A percentile compares a stretch with the other conserved stretches of the same genome.
These are phyloP conservation scores for Procapra przewalskii DNA, from an alignment of 2,113 vertebrate genomes.

Conservation along the genomic window DNA sequence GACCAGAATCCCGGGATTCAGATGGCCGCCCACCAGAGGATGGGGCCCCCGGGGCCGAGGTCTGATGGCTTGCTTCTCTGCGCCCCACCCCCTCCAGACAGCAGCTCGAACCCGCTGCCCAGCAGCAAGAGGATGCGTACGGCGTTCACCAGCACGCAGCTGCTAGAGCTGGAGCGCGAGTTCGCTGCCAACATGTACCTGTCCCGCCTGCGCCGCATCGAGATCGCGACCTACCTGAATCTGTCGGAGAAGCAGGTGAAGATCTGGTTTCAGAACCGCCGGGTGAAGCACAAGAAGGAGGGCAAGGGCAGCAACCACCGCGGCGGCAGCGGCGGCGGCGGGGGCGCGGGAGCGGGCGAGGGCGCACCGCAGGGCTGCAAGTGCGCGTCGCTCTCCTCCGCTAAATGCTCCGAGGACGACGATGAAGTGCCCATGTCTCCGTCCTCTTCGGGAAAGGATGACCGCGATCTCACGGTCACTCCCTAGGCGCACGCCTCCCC, in stretches of 20 bases:
- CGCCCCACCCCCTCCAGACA: conserved; percentile 82
- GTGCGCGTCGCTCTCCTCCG: conserved; percentile 91
- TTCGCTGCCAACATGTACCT: conserved; percentile 99
- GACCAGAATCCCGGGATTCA: neutral
- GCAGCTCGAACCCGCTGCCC: conserved; percentile 90
- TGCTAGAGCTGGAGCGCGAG: conserved; percentile 96
- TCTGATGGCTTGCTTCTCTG: conserved; percentile 34
- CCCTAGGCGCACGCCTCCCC: conserved; percentile 74
- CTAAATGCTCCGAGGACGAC: conserved; percentile 93
- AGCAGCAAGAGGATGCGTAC: conserved; percentile 99
- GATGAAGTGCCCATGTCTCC: conserved; percentile 94
- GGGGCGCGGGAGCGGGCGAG: conserved; percentile 58
- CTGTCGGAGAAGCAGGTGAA: conserved; percentile 99
- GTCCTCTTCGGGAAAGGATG: conserved; percentile 95
- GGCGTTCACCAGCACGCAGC: conserved; percentile 98
- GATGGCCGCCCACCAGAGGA: neutral
- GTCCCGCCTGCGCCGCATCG: conserved; percentile 96
- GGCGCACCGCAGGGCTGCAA: conserved; percentile 88
- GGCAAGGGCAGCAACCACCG: conserved; percentile 90
- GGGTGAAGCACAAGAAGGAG: conserved; percentile 99
- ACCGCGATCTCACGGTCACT: conserved; percentile 91
- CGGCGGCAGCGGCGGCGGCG: conserved; percentile 56
- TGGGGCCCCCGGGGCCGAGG: accelerated
- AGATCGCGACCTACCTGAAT: conserved; percentile 99
- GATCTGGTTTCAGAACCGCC: conserved; percentile 99